Conservation (phyloP, 2,888 invertebrate genomes). For the Tolmerus cingulatus region DNA sequence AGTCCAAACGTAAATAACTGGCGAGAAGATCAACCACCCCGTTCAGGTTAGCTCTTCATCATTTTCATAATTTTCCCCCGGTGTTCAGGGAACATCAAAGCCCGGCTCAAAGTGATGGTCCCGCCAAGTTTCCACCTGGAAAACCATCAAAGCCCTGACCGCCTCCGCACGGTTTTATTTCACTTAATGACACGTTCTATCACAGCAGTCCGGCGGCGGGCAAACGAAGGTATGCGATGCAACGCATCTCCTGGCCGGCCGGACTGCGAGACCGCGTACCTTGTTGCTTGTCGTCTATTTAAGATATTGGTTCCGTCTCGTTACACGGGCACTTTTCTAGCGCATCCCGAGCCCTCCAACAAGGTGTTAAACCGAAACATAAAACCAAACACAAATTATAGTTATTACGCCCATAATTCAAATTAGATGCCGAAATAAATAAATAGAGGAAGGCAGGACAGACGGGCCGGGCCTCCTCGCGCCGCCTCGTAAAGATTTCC, state of each 20-base stretch:
- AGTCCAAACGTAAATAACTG: not conserved
- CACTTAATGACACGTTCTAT: constrained; percentile 45
- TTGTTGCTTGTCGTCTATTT: constrained; percentile 14
- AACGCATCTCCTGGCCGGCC: not conserved
- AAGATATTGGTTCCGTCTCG: constrained; percentile 28
- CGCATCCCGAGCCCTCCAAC: constrained; percentile 29
- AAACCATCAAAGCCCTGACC: constrained; percentile 22
- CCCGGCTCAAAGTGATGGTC: not conserved
- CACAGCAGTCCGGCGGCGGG: not conserved
- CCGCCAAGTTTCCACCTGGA: constrained; percentile 22
- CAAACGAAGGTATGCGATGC: not conserved
- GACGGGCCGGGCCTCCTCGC: not conserved
- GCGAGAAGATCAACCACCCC: not conserved
- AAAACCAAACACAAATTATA: constrained; percentile 48
- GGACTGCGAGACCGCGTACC: not conserved
- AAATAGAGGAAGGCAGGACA: constrained; percentile 31
- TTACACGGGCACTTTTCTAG: not conserved
- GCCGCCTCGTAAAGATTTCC: constrained; percentile 41
- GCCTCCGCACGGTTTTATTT: constrained; percentile 43
- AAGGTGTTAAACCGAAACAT: constrained; percentile 48
- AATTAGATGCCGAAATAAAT: constrained; percentile 47
- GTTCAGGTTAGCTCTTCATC: not conserved
- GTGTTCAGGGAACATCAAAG: not conserved
- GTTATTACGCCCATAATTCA: constrained; percentile 47
- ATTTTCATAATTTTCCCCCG: constrained; percentile 8